Base-by-base conservation (phyloP, 2,888 invertebrate species). In the Blera fallax region DNA sequence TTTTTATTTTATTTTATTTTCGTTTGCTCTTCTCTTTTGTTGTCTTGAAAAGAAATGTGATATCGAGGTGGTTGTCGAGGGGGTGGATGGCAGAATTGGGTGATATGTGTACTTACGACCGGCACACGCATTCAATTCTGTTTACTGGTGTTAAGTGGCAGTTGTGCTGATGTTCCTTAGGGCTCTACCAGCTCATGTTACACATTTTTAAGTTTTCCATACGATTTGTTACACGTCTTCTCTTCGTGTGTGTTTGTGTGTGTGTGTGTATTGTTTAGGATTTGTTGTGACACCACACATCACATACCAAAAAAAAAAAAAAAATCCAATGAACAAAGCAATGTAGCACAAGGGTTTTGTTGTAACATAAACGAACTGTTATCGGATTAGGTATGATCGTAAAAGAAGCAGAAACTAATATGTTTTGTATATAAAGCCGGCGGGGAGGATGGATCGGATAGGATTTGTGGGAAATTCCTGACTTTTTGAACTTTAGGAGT, bases 61-160 rank as follows among this genome's bases (percentile, higher is more conserved):
- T 45, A 29, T 11, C 24, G n/a, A 27, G 10, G 32, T 16, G 18
- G n/a, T n/a, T n/a, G n/a, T n/a, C n/a, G n/a, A n/a, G 21, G n/a
- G 32, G 16, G 18, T 21, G 18, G 37, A n/a, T n/a, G 27, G 67
- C 21, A 21, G 21, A 74, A 58, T 67, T 52, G 60, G 52, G 52
- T 60, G 21, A 32, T 37, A 48, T 60, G 24, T 64, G 43, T 48
- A 27, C 50, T 50, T 40, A 79, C 64, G 37, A 48, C 62, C 52
- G 69, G 32, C 78, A 67, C 74, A 64, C 69, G 60, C 40, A 48
- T 56, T 40, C 34, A 37, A 34, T 67, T 65, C 43, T 73, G 67
- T 83, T 78, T 50, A 67, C 60, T 73, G 74, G 84, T 84, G 84
- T 84, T 84, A 84, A 84, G 80, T 80, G 84, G 70, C 80, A 80